phyloP scores from a whole-genome alignment of 2,888 invertebrate genomes.

The Allolobophora icterica region DNA sequence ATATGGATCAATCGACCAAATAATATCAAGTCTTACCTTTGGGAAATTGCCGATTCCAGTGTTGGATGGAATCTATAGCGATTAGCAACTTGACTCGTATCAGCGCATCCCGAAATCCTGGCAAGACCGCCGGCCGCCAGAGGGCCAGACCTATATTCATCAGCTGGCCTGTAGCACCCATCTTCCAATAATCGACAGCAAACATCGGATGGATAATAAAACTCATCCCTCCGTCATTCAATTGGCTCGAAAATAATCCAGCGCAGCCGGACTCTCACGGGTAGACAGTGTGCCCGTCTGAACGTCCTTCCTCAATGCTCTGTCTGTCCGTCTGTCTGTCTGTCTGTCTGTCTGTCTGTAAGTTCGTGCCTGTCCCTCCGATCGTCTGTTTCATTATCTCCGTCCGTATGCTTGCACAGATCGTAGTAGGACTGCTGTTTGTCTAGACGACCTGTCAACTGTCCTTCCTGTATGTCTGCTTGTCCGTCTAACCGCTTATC shows the following conservation, averaged over 20 bases:
- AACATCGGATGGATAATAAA: not conserved
- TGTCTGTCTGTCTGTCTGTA: too few species aligned
- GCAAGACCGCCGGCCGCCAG: not conserved
- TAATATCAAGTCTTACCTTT: not conserved
- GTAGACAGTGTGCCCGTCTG: not conserved
- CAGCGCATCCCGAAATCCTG: not conserved
- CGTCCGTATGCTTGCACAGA: too few species aligned
- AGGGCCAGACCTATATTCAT: not conserved
- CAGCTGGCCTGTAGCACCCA: not conserved
- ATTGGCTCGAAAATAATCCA: slow-evolving; percentile 3
- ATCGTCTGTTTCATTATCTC: not conserved
- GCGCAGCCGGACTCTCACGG: not conserved
- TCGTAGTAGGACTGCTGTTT: too few species aligned
- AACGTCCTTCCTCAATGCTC: not conserved
- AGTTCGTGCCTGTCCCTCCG: not conserved
- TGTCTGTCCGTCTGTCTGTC: not conserved
- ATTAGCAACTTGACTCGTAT: not conserved
- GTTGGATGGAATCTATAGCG: not conserved
- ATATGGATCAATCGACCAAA: not conserved
- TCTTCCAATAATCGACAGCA: not conserved
- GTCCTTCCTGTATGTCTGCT: too few species aligned
- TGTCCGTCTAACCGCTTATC: not conserved
- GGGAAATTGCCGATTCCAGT: not conserved
- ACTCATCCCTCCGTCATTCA: not conserved
- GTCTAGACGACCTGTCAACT: too few species aligned